Conservation (phyloP, 2,113 vertebrate species). For the Gadus macrocephalus region DNA sequence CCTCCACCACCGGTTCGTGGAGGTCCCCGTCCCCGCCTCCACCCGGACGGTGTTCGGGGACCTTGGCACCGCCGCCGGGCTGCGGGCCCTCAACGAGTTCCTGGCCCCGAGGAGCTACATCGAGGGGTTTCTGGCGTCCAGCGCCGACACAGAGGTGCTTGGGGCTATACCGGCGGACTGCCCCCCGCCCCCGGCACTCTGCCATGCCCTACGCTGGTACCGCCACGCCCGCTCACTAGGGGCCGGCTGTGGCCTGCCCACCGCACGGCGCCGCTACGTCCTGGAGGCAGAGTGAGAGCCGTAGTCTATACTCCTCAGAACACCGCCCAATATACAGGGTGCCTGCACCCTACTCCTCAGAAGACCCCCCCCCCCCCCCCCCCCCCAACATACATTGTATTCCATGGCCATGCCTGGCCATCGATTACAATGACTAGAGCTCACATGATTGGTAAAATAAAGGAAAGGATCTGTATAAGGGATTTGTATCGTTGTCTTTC, state of each 20-base stretch:
- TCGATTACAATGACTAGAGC: no score
- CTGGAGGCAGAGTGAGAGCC: slow-evolving; percentile 65
- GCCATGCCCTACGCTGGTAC: slow-evolving; percentile 90
- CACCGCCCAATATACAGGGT: no score
- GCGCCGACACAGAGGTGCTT: slow-evolving; percentile 84
- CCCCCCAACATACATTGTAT: no score
- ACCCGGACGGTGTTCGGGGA: slow-evolving; percentile 87
- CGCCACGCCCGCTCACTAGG: slow-evolving; percentile 90
- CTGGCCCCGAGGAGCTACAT: slow-evolving; percentile 91
- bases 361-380: no score
- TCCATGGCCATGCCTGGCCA: no score
- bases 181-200: slow-evolving; percentile 77
- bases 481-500: no score
- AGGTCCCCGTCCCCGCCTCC: slow-evolving; percentile 1
- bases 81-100: slow-evolving; percentile 85
- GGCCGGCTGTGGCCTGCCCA: slow-evolving; percentile 76
- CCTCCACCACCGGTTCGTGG: slow-evolving; percentile 31
- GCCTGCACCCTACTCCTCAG: slow-evolving; percentile 9
- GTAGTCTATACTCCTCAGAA: slow-evolving; percentile 9
- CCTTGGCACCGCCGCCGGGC: slow-evolving; percentile 78
- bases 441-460: no score
- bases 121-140: slow-evolving; percentile 87
- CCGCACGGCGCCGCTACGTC: slow-evolving; percentile 82
- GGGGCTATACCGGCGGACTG: slow-evolving; percentile 71
- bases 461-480: no score